These are phyloP conservation scores for Caenorhabditis japonica DNA, from an alignment of 2,888 invertebrate species.

Conservation along the genomic window DNA sequence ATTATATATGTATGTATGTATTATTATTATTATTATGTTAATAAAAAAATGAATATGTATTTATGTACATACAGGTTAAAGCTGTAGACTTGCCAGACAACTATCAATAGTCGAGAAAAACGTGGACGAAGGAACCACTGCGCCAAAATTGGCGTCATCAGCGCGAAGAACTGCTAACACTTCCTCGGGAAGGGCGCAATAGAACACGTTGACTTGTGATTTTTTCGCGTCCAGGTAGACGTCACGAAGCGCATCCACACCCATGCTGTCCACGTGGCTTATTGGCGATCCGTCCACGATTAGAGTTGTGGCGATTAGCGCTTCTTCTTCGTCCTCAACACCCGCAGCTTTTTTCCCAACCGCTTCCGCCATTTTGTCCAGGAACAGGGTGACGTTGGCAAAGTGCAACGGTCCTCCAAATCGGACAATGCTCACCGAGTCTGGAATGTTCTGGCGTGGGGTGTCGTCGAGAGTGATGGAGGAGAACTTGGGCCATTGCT, in stretches of 20 bases:
- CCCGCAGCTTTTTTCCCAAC: conserved; percentile 40
- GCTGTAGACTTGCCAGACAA: conserved; percentile 24
- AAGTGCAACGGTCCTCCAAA: conserved; percentile 69
- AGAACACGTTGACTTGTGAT: conserved; percentile 28
- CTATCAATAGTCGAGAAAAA: conserved; percentile 43
- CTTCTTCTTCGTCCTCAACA: conserved; percentile 27
- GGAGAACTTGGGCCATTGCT: conserved; percentile 77
- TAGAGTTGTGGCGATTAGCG: conserved; percentile 43
- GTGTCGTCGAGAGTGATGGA: conserved; percentile 35
- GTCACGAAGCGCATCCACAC: conserved; percentile 64
- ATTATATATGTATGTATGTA: not conserved
- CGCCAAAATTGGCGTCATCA: conserved; percentile 33
- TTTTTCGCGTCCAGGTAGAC: conserved; percentile 40
- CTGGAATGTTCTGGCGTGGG: conserved; percentile 53
- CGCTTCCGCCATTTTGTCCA: conserved; percentile 54
- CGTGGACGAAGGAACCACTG: conserved; percentile 23
- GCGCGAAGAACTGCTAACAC: conserved; percentile 35
- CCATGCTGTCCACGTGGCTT: conserved; percentile 70
- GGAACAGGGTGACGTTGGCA: conserved; percentile 67
- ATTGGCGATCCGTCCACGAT: conserved; percentile 68
- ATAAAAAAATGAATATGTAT: no score
- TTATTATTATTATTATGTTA: no score
- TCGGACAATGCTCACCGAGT: conserved; percentile 50
- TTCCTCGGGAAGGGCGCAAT: conserved; percentile 40
- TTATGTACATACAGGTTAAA: no score